phyloP scores from a whole-genome alignment of 2,888 invertebrate genomes.

The Netelia virgata region DNA sequence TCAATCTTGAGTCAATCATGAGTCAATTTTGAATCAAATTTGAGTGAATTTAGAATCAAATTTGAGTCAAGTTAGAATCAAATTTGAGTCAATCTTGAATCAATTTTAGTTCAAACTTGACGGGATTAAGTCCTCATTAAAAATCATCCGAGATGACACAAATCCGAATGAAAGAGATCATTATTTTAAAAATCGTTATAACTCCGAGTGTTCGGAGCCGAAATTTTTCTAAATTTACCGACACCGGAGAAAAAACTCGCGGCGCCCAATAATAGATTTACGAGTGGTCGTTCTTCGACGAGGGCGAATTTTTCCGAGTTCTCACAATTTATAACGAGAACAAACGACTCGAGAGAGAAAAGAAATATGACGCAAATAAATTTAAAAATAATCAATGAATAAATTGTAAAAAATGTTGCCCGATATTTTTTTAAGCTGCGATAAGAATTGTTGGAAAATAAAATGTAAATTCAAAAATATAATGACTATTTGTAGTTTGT shows the following conservation, averaged over 20 bases:
- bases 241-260: background rate
- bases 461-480: no score
- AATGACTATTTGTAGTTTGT: no score
- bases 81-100: no score
- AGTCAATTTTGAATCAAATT: no score
- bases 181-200: conserved; percentile 52
- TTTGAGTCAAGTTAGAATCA: no score
- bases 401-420: no score
- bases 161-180: background rate
- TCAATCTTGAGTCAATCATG: no score
- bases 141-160: background rate
- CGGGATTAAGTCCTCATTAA: background rate
- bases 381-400: background rate
- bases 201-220: conserved; percentile 3
- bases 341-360: background rate
- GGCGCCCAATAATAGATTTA: conserved; percentile 25
- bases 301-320: background rate
- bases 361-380: background rate
- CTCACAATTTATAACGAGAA: background rate
- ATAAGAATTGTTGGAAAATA: no score
- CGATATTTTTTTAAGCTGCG: no score
- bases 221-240: conserved; percentile 35
- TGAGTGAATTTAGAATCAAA: no score
- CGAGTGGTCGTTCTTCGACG: background rate
- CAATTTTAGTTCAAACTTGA: background rate